These are phyloP conservation scores for Eristalis arbustorum DNA, from an alignment of 2,888 invertebrate species.

Conservation along the genomic window DNA sequence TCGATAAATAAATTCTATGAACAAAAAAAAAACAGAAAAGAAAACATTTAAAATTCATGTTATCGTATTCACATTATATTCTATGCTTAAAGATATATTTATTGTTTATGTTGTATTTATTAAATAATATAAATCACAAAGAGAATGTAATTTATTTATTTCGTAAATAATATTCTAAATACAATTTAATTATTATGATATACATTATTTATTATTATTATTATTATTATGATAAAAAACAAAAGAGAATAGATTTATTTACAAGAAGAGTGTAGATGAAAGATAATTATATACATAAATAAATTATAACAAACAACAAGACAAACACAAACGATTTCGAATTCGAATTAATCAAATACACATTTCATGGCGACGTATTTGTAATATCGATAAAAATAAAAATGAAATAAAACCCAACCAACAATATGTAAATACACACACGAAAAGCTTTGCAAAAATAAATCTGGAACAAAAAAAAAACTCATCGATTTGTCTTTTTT, in stretches of 20 bases:
- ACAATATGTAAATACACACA: slow-evolving; percentile 68
- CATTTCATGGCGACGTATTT: slow-evolving; percentile 66
- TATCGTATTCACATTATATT: slow-evolving; percentile 65
- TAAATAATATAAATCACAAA: slow-evolving; percentile 28
- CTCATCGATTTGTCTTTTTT: background rate
- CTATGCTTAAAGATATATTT: slow-evolving; percentile 62
- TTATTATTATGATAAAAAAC: background rate
- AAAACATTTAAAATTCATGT: slow-evolving; percentile 46
- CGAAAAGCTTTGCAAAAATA: slow-evolving; percentile 70
- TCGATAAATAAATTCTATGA: slow-evolving; percentile 8
- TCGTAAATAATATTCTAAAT: slow-evolving; percentile 62
- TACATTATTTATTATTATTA: slow-evolving; percentile 63
- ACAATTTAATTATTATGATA: slow-evolving; percentile 58
- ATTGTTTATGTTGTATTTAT: slow-evolving; percentile 65
- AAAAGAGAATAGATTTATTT: slow-evolving; percentile 58
- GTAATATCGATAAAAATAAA: slow-evolving; percentile 50
- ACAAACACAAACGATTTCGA: slow-evolving; percentile 45
- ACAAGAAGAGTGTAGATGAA: slow-evolving; percentile 45
- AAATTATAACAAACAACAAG: slow-evolving; percentile 26
- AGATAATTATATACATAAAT: background rate
- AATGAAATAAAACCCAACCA: slow-evolving; percentile 16
- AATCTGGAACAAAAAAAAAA: slow-evolving; percentile 54
- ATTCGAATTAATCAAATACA: slow-evolving; percentile 61
- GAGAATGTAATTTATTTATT: slow-evolving; percentile 49
- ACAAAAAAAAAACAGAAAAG: slow-evolving; percentile 14